Evolutionary conservation across 2,888 invertebrate species (phyloP), one percentile per base, ranked within the genome.

Genomic region (Octonoba sinensis): DNA sequence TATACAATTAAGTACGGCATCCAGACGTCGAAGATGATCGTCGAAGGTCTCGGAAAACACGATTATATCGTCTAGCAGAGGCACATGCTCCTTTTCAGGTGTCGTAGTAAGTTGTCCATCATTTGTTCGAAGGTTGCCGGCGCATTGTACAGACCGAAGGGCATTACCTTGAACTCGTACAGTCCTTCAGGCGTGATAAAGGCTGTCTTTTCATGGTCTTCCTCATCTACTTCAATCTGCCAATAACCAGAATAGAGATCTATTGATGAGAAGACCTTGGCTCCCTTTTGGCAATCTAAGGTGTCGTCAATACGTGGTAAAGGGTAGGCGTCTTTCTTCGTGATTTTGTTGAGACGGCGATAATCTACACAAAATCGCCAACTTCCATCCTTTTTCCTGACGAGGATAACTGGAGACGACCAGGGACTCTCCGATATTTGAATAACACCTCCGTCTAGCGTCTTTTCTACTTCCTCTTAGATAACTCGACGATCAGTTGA

Each of bases 81-180:
- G 36, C 36, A 36, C 8, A 36, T 36, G 11, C 11, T 36, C 36
- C 84, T 85, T 16, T 84, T 75, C 18, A 84, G 69, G 0, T 76
- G 83, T 20, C 64, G 36, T 13, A 87, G 74, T 4, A 84, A 67
- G 12, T 24, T 46, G 15, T 86, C 82, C 85, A 87, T 86, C n/a
- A 84, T 74, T 0, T 85, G 79, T 60, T 86, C 84, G 70, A 85
- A 87, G 3, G 86, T 85, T 1, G 83, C 83, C 0, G 84, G 84
- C 0, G 86, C 85, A 76, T 86, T 86, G 3, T 69, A 64, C 13
- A 87, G 65, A 0, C 86, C 86, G 73, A 87, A 86, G 1, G 86
- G 85, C 82, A 87, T 84, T 1, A 85, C 83, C 13, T 71, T 83
- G 51, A 85, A 36, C 11, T 36, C 36, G 36, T 36, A 36, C 6